Evolutionary conservation across 2,797 vertebrate species (phyloP).

Genomic region (Tangara arthus): DNA sequence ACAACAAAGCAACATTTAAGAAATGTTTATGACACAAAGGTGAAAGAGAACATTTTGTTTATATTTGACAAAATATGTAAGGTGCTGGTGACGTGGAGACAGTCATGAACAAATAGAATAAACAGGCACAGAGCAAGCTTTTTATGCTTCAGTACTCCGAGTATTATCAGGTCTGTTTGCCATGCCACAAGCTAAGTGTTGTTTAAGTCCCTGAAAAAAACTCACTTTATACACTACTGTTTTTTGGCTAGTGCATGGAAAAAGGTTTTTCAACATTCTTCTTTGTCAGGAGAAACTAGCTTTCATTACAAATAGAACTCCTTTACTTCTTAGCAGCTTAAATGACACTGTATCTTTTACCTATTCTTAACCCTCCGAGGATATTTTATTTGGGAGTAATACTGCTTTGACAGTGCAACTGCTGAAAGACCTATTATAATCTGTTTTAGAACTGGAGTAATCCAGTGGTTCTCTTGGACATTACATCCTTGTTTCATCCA

Average conservation of each 20-base stretch:
- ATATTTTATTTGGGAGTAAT: background rate
- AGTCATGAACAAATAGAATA: background rate
- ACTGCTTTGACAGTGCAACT: background rate
- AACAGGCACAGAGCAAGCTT: background rate
- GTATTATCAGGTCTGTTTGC: background rate
- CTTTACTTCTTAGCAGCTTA: background rate
- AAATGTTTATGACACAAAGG: background rate
- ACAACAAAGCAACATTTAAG: background rate
- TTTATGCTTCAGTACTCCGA: background rate
- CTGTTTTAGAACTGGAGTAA: background rate
- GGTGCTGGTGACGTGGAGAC: background rate
- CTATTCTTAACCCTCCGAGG: background rate
- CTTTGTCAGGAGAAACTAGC: background rate
- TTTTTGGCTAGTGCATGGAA: background rate
- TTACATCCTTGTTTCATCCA: background rate
- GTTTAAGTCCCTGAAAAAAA: background rate
- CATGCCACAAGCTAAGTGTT: background rate
- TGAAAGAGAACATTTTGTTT: background rate
- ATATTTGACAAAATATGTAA: background rate
- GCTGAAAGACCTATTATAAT: background rate
- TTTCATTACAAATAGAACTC: background rate
- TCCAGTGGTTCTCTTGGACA: background rate
- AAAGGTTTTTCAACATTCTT: background rate
- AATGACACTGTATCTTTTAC: background rate
- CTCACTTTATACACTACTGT: background rate